Conservation (phyloP, 2,113 vertebrate species). For the Lates calcarifer region DNA sequence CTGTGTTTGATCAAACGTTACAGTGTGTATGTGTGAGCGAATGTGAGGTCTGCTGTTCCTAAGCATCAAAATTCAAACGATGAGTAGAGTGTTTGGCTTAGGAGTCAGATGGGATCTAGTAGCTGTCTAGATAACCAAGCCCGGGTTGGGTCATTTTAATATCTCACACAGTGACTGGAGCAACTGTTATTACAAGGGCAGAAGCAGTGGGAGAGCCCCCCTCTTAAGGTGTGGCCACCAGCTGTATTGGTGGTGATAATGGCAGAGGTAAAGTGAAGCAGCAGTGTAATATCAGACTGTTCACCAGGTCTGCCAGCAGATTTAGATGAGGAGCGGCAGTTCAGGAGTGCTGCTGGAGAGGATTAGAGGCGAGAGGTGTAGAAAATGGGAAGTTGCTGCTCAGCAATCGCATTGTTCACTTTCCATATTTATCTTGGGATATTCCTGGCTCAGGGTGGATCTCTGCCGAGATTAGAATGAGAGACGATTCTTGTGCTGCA, state of each 20-base stretch:
- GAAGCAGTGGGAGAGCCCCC: slow-evolving; percentile 21
- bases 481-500: slow-evolving; percentile 81
- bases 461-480: slow-evolving; percentile 85
- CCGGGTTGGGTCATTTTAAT: slow-evolving; percentile 60
- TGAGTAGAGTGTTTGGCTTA: slow-evolving; percentile 48
- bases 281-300: slow-evolving; percentile 72
- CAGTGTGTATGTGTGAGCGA: slow-evolving; percentile 40
- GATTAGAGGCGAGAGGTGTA: slow-evolving; percentile 82
- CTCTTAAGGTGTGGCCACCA: slow-evolving; percentile 59
- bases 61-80: slow-evolving; percentile 47
- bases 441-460: slow-evolving; percentile 86
- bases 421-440: slow-evolving; percentile 87
- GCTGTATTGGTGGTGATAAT: slow-evolving; percentile 66
- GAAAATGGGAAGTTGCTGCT: slow-evolving; percentile 83
- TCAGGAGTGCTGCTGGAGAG: slow-evolving; percentile 81
- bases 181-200: slow-evolving; percentile 57
- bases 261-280: slow-evolving; percentile 56
- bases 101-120: slow-evolving; percentile 53
- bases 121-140: slow-evolving; percentile 50
- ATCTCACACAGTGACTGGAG: slow-evolving; percentile 39
- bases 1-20: slow-evolving; percentile 22
- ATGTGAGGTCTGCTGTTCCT: slow-evolving; percentile 30
- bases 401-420: slow-evolving; percentile 86
- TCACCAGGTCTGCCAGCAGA: slow-evolving; percentile 72
- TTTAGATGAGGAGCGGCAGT: slow-evolving; percentile 79